Evolutionary conservation across 1,140 invertebrate species (phyloP), one percentile per base, ranked within the genome.

Genomic region (Sminthurinus signatus): DNA sequence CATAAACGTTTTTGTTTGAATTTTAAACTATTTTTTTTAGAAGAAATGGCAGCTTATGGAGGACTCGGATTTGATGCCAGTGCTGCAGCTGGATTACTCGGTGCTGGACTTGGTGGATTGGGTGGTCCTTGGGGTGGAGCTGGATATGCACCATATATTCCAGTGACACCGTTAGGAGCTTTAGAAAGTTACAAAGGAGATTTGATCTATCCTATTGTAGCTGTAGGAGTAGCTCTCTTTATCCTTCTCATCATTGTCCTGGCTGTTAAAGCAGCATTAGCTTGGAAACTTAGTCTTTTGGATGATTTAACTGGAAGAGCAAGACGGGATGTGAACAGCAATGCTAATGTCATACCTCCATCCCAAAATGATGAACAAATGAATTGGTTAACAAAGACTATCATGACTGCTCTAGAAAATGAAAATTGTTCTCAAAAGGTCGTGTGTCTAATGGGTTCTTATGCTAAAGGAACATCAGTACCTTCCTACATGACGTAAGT

Each of bases 111-210:
- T 29, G 32, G 28, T 50, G 31, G 51, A 4, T 5, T 39, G 25
- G 63, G 66, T 17, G 55, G 31, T 5, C 19, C 27, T 17, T 19
- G 2, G 10, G 46, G 29, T 19, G 51, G 54, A 4, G 21, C 29
- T 2, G 25, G 27, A 23, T 60, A 29, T 8, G 60, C 23, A 2
- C 66, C 66, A 2, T 71, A 71, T 29, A 25, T 68, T 32, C 70
- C 70, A 25, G 58, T 64, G 1, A 71, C 70, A 3, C 70, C 70
- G 23, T 27, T 71, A 3, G 70, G 70, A n/a, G 60, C 62, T 8
- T 36, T 68, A 14, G 57, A 46, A 14, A 66, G 60, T 12, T 25
- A 68, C 10, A 71, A 71, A 57, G 69, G 70, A 21, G 70, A 71
- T 44, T 46, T 71, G 19, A 21, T 71, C 14, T 51, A 66, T 14